Evolutionary conservation across 92 coral and sea anemone species (phyloP).

Genomic region (Heteractis magnifica): DNA sequence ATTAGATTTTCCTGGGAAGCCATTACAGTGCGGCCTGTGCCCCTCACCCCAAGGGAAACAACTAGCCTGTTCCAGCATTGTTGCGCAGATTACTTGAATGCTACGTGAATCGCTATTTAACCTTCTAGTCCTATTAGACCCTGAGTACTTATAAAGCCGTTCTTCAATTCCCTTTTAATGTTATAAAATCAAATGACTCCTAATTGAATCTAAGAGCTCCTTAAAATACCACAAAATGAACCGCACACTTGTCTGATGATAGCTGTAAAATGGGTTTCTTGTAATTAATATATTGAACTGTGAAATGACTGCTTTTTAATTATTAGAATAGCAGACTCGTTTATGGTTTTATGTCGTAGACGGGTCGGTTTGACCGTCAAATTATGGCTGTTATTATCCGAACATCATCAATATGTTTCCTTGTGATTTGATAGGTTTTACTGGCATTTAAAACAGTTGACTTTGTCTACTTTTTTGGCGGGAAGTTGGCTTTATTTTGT

Average conservation of each 20-base stretch:
- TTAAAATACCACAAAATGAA: constrained; percentile 6
- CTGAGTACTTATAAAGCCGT: not conserved
- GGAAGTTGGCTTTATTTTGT: not conserved
- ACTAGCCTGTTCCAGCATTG: not conserved
- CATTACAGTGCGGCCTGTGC: not conserved
- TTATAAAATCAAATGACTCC: not conserved
- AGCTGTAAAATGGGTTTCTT: constrained; percentile 4
- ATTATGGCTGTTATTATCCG: not conserved
- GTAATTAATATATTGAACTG: not conserved
- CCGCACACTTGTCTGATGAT: constrained; percentile 10
- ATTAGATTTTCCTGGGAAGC: not conserved
- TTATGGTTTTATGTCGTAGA: not conserved
- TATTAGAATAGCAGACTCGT: not conserved
- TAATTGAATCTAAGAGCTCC: constrained; percentile 12
- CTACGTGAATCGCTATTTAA: constrained; percentile 9
- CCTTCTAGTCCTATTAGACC: constrained; percentile 4
- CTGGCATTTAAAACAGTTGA: not conserved
- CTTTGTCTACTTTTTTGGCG: not conserved
- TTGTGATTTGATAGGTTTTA: not conserved
- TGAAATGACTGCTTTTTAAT: not conserved
- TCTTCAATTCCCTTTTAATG: constrained; percentile 6
- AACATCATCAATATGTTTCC: not conserved
- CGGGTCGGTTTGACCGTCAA: not conserved
- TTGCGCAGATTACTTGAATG: not conserved
- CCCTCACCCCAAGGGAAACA: not conserved